Percentiles rank a stretch among this genome's conserved stretches.
phyloP scores from a whole-genome alignment of 2,113 vertebrate genomes.

The Sorex fumeus region DNA sequence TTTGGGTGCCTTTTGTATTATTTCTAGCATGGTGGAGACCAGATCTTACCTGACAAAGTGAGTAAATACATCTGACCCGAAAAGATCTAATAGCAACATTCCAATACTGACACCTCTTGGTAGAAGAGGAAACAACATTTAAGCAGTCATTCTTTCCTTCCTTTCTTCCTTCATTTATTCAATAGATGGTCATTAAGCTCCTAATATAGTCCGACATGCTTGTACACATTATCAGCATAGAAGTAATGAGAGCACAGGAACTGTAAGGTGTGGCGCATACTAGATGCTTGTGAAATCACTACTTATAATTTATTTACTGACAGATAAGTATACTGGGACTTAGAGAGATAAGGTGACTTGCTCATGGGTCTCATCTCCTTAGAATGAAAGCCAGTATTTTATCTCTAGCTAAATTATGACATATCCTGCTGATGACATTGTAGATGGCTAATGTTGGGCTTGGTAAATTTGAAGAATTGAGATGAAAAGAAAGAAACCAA shows the following conservation, averaged over 20 bases:
- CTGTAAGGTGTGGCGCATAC: neutral
- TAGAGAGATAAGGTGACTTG: neutral
- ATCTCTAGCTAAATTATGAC: neutral
- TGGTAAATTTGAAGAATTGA: neutral
- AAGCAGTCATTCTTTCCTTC: neutral
- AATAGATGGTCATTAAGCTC: neutral
- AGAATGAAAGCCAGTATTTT: neutral
- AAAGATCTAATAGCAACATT: slow-evolving; percentile 25
- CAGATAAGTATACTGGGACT: neutral
- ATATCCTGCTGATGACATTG: neutral
- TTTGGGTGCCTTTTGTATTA: neutral
- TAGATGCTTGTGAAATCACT: neutral
- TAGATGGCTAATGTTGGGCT: neutral
- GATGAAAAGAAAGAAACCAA: neutral
- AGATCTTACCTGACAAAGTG: neutral
- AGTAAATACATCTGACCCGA: neutral
- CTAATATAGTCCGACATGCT: slow-evolving; percentile 29
- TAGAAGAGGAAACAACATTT: neutral
- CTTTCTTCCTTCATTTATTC: neutral
- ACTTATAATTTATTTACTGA: neutral
- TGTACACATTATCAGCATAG: neutral
- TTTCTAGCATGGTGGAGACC: neutral
- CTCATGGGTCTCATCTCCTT: neutral
- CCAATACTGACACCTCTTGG: slow-evolving; percentile 65
- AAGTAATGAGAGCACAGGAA: neutral